Evolutionary conservation across 2,888 invertebrate genomes (phyloP).

Genomic region (Rhorus exstirpatorius): DNA sequence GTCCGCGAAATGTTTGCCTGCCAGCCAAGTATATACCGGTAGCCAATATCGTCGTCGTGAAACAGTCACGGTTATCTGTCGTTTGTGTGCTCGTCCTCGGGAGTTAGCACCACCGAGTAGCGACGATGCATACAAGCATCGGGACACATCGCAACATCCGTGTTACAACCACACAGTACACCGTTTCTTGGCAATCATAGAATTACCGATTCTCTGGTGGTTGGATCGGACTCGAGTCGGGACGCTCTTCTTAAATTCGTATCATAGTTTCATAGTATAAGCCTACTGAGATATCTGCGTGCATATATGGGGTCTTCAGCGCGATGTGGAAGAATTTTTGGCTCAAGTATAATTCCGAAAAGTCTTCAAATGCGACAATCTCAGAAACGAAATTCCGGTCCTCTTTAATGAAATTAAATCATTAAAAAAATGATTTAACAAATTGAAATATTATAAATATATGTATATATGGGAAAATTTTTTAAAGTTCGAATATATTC

Average conservation of each 20-base stretch:
- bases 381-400: no score
- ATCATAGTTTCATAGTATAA: constrained; percentile 25
- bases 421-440: no score
- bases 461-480: no score
- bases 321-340: no score
- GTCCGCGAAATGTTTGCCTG: constrained; percentile 66
- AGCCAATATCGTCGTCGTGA: constrained; percentile 62
- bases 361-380: no score
- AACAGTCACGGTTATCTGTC: constrained; percentile 51
- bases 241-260: constrained; percentile 31
- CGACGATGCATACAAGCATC: not conserved
- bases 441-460: no score
- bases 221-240: constrained; percentile 63
- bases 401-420: no score
- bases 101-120: constrained; percentile 14
- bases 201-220: constrained; percentile 62
- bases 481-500: no score
- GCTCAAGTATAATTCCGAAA: no score
- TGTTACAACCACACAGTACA: constrained; percentile 38
- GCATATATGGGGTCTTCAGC: no score
- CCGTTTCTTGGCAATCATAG: constrained; percentile 67
- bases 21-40: constrained; percentile 57
- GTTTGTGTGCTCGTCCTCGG: constrained; percentile 40
- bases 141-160: constrained; percentile 12
- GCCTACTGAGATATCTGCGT: not conserved